Conservation (phyloP, 2,888 invertebrate genomes). For the Rhimphoctona megacephalus region DNA sequence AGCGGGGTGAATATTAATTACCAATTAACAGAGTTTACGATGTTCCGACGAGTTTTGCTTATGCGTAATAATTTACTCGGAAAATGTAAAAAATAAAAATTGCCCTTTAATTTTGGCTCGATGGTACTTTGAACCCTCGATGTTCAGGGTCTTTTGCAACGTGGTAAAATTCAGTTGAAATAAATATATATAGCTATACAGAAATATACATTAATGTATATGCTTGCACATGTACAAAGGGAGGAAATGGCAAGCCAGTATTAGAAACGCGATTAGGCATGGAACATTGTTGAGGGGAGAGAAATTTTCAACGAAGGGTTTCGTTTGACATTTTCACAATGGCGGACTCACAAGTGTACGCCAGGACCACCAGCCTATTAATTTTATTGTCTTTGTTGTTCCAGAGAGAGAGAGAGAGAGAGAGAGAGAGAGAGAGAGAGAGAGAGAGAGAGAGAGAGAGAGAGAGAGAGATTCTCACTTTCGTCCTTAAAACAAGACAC, state of each 20-base stretch:
- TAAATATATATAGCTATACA: background rate
- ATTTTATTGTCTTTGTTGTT: slow-evolving; percentile 78
- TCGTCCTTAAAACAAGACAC: slow-evolving; percentile 36
- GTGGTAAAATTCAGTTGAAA: slow-evolving; percentile 3
- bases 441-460: slow-evolving; percentile 46
- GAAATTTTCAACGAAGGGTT: slow-evolving; percentile 40
- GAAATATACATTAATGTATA: slow-evolving; percentile 6
- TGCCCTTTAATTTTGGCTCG: background rate
- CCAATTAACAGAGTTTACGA: slow-evolving; percentile 37
- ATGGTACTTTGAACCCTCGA: slow-evolving; percentile 15
- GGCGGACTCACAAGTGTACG: slow-evolving; percentile 24
- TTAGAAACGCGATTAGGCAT: slow-evolving; percentile 58
- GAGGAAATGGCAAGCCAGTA: slow-evolving; percentile 38
- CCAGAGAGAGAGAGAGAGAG: slow-evolving; percentile 50
- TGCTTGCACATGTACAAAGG: background rate
- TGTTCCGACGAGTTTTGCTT: slow-evolving; percentile 11
- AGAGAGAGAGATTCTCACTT: slow-evolving; percentile 50
- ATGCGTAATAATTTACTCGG: slow-evolving; percentile 10
- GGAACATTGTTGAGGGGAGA: slow-evolving; percentile 45
- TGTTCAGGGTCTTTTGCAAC: background rate
- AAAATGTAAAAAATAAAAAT: slow-evolving; percentile 5
- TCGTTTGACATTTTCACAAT: slow-evolving; percentile 28
- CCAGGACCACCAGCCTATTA: slow-evolving; percentile 73
- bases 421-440: slow-evolving; percentile 43
- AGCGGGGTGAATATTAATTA: slow-evolving; percentile 40